Percentiles rank a stretch among this genome's conserved stretches.
Conservation (phyloP, 1,140 invertebrate species). For the Acromyrmex charruanus region DNA sequence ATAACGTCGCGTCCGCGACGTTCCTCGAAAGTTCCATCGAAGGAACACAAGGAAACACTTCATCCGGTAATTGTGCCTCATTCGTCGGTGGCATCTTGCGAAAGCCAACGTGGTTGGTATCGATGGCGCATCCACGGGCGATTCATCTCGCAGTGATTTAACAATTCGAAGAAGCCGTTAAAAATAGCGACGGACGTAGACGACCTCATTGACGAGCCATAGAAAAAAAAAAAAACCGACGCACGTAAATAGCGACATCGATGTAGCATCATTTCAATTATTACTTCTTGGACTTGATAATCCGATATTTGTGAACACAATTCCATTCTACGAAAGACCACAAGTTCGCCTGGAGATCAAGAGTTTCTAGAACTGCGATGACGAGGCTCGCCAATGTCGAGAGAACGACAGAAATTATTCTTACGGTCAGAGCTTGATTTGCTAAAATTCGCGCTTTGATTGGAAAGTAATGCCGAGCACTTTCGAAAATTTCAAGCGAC, state of each 20-base stretch:
- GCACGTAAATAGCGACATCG: not conserved
- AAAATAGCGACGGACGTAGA: slow-evolving; percentile 13
- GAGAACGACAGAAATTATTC: no score
- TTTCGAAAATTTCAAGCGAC: not conserved
- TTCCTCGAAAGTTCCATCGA: slow-evolving; percentile 23
- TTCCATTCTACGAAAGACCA: not conserved
- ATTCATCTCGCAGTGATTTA: not conserved
- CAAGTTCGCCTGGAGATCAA: not conserved
- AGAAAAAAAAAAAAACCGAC: not conserved
- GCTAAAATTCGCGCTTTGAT: not conserved
- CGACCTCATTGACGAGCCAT: not conserved
- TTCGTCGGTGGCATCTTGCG: slow-evolving; percentile 6
- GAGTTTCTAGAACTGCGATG: not conserved
- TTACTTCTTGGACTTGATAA: not conserved
- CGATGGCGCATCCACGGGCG: not conserved
- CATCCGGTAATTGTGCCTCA: slow-evolving; percentile 36
- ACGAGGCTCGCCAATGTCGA: not conserved
- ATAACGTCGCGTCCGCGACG: slow-evolving; percentile 7
- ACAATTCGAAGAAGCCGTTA: not conserved
- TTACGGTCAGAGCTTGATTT: no score
- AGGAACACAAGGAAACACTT: slow-evolving; percentile 8
- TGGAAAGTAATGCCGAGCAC: not conserved
- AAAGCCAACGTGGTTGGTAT: slow-evolving; percentile 24
- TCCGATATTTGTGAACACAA: not conserved
- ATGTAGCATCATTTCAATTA: not conserved